These are phyloP conservation scores for Rhagonycha lutea DNA, from an alignment of 2,888 invertebrate species.

Conservation along the genomic window DNA sequence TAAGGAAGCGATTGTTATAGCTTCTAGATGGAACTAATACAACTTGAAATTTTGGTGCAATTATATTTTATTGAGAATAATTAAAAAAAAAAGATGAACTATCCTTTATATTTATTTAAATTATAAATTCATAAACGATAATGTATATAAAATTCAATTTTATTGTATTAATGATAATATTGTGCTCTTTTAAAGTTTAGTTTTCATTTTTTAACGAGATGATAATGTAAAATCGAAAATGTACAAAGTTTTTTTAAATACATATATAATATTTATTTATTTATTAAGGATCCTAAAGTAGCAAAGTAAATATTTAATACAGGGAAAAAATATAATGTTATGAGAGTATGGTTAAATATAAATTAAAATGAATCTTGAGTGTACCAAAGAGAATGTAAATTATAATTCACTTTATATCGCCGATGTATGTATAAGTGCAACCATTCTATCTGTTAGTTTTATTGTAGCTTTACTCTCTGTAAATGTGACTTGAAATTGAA, in stretches of 20 bases:
- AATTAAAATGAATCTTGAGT: constrained; percentile 45
- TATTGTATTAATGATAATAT: constrained; percentile 1
- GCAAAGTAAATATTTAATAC: constrained; percentile 29
- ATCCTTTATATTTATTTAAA: neutral
- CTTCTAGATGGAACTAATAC: neutral
- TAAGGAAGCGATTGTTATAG: neutral
- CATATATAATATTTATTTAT: constrained; percentile 41
- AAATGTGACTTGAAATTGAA: constrained; percentile 27
- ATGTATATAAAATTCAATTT: neutral
- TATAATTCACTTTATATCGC: constrained; percentile 35
- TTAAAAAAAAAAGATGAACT: neutral
- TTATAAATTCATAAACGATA: neutral
- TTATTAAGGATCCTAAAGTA: constrained; percentile 32
- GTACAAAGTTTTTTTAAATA: constrained; percentile 47
- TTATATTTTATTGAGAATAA: neutral
- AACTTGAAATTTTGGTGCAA: constrained; percentile 2
- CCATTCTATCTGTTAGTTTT: constrained; percentile 25
- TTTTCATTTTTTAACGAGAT: constrained; percentile 3
- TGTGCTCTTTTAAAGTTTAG: constrained; percentile 14
- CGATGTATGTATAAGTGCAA: constrained; percentile 31
- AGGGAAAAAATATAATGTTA: constrained; percentile 32
- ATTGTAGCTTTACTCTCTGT: constrained; percentile 21
- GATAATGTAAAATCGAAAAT: constrained; percentile 22
- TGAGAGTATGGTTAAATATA: constrained; percentile 34
- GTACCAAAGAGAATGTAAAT: constrained; percentile 52